These are phyloP conservation scores for Cebus imitator DNA, from an alignment of 2,113 vertebrate species.

Conservation along the genomic window DNA sequence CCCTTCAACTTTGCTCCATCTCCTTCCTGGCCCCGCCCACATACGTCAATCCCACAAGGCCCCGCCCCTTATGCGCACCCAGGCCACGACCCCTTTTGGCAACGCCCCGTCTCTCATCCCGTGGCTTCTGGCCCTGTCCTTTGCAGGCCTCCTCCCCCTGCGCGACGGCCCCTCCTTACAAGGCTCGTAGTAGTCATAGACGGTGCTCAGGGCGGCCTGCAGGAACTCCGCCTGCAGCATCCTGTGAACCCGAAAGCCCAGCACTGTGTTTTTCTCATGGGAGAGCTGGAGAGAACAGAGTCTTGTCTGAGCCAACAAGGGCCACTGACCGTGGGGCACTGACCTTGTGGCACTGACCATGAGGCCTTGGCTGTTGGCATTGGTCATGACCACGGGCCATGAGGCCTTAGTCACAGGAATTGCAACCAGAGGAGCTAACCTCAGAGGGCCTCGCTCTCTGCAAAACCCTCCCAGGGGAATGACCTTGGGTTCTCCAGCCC, in stretches of 20 bases:
- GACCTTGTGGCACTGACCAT: neutral
- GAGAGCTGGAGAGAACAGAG: slow-evolving; percentile 62
- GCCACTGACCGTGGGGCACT: neutral
- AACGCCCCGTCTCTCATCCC: neutral
- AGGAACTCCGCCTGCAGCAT: slow-evolving; percentile 84
- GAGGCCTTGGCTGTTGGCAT: neutral
- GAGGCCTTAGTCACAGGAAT: neutral
- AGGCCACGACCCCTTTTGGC: neutral
- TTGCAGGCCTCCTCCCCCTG: too few relatives aligned
- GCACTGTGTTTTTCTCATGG: slow-evolving; percentile 80
- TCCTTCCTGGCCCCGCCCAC: neutral
- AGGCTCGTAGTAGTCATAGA: slow-evolving; percentile 86
- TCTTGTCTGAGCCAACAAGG: neutral
- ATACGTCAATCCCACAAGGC: neutral
- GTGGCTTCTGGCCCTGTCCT: neutral
- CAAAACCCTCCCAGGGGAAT: neutral
- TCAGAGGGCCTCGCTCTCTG: neutral
- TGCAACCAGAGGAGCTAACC: neutral
- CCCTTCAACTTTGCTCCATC: accelerated
- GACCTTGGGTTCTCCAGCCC: neutral
- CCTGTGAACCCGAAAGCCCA: slow-evolving; percentile 86
- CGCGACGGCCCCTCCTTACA: neutral
- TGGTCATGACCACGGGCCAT: neutral
- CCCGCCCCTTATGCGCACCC: neutral
- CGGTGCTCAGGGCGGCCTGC: slow-evolving; percentile 85